phyloP scores from a whole-genome alignment of 1,140 invertebrate genomes.

The Fopius arisanus region DNA sequence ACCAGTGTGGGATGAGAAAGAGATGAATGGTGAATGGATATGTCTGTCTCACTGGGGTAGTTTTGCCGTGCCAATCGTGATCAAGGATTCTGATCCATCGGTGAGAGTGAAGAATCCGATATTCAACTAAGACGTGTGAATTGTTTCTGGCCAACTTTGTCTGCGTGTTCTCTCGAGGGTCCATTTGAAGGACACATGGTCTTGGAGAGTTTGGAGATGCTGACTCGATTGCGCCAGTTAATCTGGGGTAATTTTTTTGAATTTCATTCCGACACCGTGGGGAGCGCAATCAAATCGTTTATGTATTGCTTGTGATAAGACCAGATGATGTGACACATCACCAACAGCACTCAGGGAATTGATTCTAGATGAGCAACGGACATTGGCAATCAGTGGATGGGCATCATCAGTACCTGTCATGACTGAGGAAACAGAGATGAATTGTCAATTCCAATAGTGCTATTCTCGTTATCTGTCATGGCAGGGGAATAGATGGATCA shows the following conservation, averaged over 20 bases:
- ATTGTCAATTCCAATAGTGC: neutral
- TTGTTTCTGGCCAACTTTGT: constrained; percentile 40
- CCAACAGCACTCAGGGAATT: neutral
- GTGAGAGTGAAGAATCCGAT: constrained; percentile 26
- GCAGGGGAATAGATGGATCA: neutral
- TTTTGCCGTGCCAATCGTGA: constrained; percentile 42
- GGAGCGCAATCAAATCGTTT: too few species aligned
- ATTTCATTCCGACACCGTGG: too few species aligned
- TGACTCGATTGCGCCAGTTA: neutral
- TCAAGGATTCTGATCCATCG: constrained; percentile 31
- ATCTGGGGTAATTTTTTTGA: neutral
- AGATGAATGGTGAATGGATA: neutral
- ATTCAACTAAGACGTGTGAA: constrained; percentile 42
- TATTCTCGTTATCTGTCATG: neutral
- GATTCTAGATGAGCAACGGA: neutral
- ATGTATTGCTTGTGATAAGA: neutral
- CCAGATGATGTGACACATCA: neutral
- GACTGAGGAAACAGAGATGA: neutral
- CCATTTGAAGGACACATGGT: neutral
- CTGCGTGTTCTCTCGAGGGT: neutral
- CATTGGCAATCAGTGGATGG: neutral
- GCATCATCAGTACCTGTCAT: neutral
- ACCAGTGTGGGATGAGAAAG: constrained; percentile 31
- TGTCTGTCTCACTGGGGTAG: constrained; percentile 24
- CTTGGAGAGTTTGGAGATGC: neutral